A percentile compares a stretch with the other conserved stretches of the same genome.
phyloP scores from a whole-genome alignment of 1,140 invertebrate species.

The Melanaphis sacchari region DNA sequence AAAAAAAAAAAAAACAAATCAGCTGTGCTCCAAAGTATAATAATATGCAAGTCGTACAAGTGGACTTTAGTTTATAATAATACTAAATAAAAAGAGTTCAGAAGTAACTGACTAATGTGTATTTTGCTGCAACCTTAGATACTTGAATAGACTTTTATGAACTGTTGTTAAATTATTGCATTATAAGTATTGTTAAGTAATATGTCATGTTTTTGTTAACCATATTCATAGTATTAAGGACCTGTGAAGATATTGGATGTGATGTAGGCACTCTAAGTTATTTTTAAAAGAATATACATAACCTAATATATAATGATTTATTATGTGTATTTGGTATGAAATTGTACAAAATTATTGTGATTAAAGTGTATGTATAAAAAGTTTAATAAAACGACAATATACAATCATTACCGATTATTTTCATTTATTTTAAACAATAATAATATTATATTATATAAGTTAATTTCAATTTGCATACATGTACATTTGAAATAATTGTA shows the following conservation, averaged over 20 bases:
- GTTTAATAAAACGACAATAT: constrained; percentile 37
- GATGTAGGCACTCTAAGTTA: constrained; percentile 41
- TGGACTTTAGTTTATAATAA: not conserved
- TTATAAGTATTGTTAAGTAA: constrained; percentile 35
- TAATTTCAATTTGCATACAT: not conserved
- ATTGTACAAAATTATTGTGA: constrained; percentile 38
- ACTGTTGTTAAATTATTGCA: constrained; percentile 49
- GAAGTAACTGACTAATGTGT: not conserved
- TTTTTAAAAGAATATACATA: constrained; percentile 22
- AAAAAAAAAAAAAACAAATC: too few relatives aligned
- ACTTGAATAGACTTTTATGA: constrained; percentile 46
- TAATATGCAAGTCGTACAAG: not conserved
- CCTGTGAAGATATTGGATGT: constrained; percentile 33
- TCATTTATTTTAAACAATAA: not conserved
- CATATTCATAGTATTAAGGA: constrained; percentile 8
- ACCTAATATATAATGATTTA: not conserved
- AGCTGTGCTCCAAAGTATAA: not conserved
- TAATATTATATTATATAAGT: not conserved
- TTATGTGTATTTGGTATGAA: not conserved
- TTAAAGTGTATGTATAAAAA: constrained; percentile 29
- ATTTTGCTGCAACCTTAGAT: constrained; percentile 26
- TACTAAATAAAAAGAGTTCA: constrained; percentile 11
- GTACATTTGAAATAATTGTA: not conserved
- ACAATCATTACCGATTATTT: constrained; percentile 27
- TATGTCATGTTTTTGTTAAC: constrained; percentile 35